Evolutionary conservation across 2,888 invertebrate species (phyloP).

Genomic region (Eupithecia vulgata): DNA sequence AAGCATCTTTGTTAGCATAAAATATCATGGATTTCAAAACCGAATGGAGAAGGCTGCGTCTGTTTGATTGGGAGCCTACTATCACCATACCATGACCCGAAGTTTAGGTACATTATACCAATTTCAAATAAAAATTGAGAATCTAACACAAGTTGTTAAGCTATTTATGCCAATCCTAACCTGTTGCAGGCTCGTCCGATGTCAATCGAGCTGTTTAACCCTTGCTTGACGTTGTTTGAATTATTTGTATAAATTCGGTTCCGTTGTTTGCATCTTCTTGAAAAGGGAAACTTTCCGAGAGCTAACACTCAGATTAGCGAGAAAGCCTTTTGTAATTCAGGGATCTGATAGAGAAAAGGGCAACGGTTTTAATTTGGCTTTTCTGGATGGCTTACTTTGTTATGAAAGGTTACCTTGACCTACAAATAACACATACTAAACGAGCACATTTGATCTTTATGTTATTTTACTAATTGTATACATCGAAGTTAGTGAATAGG

Average conservation of each 20-base stretch:
- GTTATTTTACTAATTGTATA: not conserved
- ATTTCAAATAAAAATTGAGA: not conserved
- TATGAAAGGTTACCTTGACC: not conserved
- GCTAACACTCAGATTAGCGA: constrained; percentile 9
- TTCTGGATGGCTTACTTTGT: not conserved
- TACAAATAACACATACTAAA: not conserved
- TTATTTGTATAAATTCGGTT: constrained; percentile 34
- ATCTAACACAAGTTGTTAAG: not conserved
- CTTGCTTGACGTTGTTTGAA: constrained; percentile 35
- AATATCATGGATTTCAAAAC: too few relatives aligned
- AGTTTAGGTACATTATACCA: not conserved
- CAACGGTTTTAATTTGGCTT: not conserved
- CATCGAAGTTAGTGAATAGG: not conserved
- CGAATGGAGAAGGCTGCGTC: too few relatives aligned
- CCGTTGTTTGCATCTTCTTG: constrained; percentile 21
- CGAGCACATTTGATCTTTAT: not conserved
- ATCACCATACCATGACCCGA: not conserved
- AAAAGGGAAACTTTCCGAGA: constrained; percentile 16
- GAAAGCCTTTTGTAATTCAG: constrained; percentile 17
- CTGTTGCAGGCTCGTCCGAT: constrained; percentile 35
- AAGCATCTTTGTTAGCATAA: too few relatives aligned
- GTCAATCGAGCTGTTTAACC: constrained; percentile 40
- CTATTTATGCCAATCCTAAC: constrained; percentile 17
- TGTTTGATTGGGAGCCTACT: not conserved
- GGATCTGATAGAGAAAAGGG: constrained; percentile 5